phyloP scores from a whole-genome alignment of 2,113 vertebrate species.

The Callithrix jacchus region DNA sequence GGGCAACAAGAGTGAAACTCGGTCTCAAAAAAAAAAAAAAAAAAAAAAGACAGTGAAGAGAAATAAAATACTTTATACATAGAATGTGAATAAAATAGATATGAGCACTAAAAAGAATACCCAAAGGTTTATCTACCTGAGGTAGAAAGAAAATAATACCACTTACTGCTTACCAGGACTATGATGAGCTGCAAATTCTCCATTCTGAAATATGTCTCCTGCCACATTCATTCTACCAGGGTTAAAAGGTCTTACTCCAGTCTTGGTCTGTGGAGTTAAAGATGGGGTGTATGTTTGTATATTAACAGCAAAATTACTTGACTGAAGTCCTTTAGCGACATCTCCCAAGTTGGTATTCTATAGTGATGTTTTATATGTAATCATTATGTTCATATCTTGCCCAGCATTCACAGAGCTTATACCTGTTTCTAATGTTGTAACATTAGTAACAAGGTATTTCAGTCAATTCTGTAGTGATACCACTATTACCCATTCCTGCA shows the following conservation, averaged over 20 bases:
- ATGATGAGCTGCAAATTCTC: constrained; percentile 90
- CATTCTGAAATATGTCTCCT: constrained; percentile 93
- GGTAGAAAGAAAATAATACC: neutral
- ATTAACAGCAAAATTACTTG: constrained; percentile 93
- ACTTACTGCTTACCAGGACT: constrained; percentile 88
- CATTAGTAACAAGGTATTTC: constrained; percentile 93
- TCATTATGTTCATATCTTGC: constrained; percentile 93
- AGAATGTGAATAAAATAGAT: constrained; percentile 3
- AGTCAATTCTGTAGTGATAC: constrained; percentile 93
- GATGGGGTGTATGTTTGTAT: constrained; percentile 88
- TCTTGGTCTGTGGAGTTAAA: constrained; percentile 90
- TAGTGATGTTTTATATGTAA: constrained; percentile 93
- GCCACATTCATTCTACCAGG: constrained; percentile 91
- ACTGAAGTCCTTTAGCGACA: constrained; percentile 92
- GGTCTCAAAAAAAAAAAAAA: no score
- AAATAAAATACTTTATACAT: neutral
- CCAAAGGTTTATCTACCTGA: neutral
- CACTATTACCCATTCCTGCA: constrained; percentile 84
- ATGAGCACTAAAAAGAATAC: neutral
- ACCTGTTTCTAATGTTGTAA: constrained; percentile 91
- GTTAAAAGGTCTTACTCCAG: constrained; percentile 92
- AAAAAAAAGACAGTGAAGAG: neutral
- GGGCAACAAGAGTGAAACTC: no score
- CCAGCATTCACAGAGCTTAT: constrained; percentile 82
- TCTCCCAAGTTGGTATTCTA: constrained; percentile 88